Percentiles rank a stretch among this genome's conserved stretches.
These are phyloP conservation scores for Nemapogon koenigi DNA, from an alignment of 2,888 invertebrate species.

Conservation along the genomic window DNA sequence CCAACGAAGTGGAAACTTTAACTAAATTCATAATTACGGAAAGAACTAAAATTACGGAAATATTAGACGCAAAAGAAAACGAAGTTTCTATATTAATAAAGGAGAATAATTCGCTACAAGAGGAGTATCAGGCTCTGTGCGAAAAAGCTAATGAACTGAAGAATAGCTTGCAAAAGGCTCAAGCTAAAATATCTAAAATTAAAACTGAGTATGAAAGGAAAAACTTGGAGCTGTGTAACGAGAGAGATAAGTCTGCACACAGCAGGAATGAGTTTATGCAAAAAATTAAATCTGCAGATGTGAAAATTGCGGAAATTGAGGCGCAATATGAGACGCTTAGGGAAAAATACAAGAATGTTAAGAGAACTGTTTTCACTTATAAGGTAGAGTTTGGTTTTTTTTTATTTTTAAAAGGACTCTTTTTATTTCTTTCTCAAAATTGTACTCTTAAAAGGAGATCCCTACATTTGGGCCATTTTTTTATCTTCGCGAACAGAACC, in stretches of 20 bases:
- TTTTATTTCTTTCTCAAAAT: too few species aligned
- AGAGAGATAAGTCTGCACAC: conserved; percentile 44
- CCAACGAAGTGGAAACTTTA: conserved; percentile 56
- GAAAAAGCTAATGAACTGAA: conserved; percentile 38
- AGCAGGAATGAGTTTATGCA: conserved; percentile 28
- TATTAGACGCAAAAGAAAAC: conserved; percentile 55
- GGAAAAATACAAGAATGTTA: conserved; percentile 68
- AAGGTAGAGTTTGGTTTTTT: conserved; percentile 46
- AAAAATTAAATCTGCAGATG: conserved; percentile 48
- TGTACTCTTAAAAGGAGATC: too few species aligned
- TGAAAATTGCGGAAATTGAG: conserved; percentile 47
- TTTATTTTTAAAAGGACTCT: too few species aligned
- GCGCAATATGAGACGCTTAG: conserved; percentile 54
- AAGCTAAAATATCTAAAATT: conserved; percentile 24
- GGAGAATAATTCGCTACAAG: conserved; percentile 43
- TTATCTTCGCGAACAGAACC: too few species aligned
- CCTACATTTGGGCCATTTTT: too few species aligned
- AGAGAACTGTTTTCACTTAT: conserved; percentile 68
- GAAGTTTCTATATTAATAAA: conserved; percentile 54
- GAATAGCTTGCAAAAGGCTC: conserved; percentile 30
- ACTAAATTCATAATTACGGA: conserved; percentile 59
- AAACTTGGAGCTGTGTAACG: conserved; percentile 29
- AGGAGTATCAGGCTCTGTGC: conserved; percentile 40
- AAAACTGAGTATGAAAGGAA: conserved; percentile 27
- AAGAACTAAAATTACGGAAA: conserved; percentile 52